Base-by-base conservation (phyloP, 2,113 vertebrate species). In the Lophura nycthemera region DNA sequence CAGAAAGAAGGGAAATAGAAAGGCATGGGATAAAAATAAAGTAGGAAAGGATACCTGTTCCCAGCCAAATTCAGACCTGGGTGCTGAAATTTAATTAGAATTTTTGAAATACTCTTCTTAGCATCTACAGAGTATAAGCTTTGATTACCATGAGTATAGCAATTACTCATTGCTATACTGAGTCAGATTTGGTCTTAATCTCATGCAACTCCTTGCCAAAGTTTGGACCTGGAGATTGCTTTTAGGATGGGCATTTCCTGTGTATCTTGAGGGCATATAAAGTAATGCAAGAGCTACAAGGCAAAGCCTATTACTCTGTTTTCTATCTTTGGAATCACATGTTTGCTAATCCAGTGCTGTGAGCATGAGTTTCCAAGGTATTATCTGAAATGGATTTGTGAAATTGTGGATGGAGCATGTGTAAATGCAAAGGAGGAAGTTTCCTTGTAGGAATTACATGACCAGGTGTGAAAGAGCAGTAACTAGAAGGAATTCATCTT, bases 281-380 rank as follows among this genome's bases (percentile, higher is more conserved):
- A 27, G 57, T 91, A 83, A 29, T n/a, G 9, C 16, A 59, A 60
- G 34, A 80, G 42, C 29, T 90, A 13, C 21, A 47, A 34, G 34
- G 29, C 73, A 96, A 96, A 96, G 96, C 94, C 92, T 93, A 42
- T 96, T 97, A 95, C 60, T 54, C 3, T 75, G 50, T 52, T 78
- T 93, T 93, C 96, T 97, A 90, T 96, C 75, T 96, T 97, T 89
- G 75, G 86, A 81, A 83, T 80, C 6, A 7, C 59, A 4, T 92
- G 70, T 79, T 95, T 79, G 70, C 57, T 96, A 95, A 93, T 95
- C 89, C 65, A 52, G 13, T 64, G 19, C 59, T 67, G 3, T 66
- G 9, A 92, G 67, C 40, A 13, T 95, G 91, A 82, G 38, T 88
- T 91, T 91, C 57, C 30, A 66, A 72, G 24, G 45, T 83, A 67